Base-by-base conservation (phyloP, 2,797 vertebrate genomes). In the Florisuga fusca region DNA sequence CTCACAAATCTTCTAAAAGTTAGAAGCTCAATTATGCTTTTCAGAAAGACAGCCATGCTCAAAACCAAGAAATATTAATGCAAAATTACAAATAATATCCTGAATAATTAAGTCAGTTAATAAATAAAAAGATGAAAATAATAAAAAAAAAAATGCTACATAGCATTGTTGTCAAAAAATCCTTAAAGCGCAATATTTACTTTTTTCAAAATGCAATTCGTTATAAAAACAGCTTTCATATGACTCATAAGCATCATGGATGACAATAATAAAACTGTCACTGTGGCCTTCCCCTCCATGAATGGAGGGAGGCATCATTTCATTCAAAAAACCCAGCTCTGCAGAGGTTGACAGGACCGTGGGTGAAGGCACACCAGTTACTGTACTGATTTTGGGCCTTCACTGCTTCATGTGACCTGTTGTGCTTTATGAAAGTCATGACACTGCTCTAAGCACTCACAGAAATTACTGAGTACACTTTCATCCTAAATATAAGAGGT, bases 141-240 rank as follows among this genome's bases (percentile, higher is more conserved):
- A 45, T 45, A 45, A 45, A 17, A 45, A 48, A 0, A 62, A 15
- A 1, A n/a, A 46, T 62, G 1, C 2, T 50, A 7, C 6, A 17
- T 7, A 16, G 19, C 38, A 45, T 29, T 82, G 95, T 96, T 45
- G 6, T 7, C 17, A 12, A 9, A 9, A 71, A 27, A 54, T 41
- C 29, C 94, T 94, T 82, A 85, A 93, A 85, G 29, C 16, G 55
- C 48, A 93, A 80, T 12, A 4, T 87, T 57, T 48, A 51, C n/a
- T 68, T 27, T 82, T 27, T 55, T 79, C 19, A 73, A 89, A 89
- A 83, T 15, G 23, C 3, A 55, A 16, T 53, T 53, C n/a, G 23
- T 54, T 34, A 38, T n/a, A 72, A 82, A 51, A 2, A 6, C 4
- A 69, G 9, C 8, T 68, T 76, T 21, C 1, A 1, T 31, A 45